Evolutionary conservation across 2,797 vertebrate genomes (phyloP).

Genomic region (Bufotes viridis): DNA sequence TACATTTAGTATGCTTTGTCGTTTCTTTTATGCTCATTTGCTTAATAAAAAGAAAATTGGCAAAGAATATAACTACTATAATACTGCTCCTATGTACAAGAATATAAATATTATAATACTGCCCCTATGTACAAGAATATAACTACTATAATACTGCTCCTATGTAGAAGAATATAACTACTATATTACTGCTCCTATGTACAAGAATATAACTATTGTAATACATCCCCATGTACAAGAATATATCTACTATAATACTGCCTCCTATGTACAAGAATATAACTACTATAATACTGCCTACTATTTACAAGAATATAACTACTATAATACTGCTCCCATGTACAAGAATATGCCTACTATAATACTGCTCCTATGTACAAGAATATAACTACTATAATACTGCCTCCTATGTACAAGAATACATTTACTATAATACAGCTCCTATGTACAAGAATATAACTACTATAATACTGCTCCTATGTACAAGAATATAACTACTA

Average conservation of each 20-base stretch:
- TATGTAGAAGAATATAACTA: neutral
- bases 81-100: neutral
- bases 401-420: neutral
- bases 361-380: neutral
- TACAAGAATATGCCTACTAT: slow-evolving; percentile 4
- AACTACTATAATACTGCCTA: neutral
- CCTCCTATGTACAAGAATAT: neutral
- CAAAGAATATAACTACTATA: too few relatives aligned
- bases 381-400: slow-evolving; percentile 2
- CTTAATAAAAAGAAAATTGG: too few relatives aligned
- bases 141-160: slow-evolving; percentile 7
- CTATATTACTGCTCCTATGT: slow-evolving; percentile 3
- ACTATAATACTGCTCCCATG: slow-evolving; percentile 5
- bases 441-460: slow-evolving; percentile 4
- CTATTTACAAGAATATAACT: neutral
- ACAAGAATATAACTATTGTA: slow-evolving; percentile 7
- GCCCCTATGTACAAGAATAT: neutral
- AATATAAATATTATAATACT: slow-evolving; percentile 8
- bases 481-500: slow-evolving; percentile 5
- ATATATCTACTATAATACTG: slow-evolving; percentile 9
- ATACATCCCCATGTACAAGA: neutral
- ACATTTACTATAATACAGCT: neutral
- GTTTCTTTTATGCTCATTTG: too few relatives aligned
- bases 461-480: slow-evolving; percentile 1
- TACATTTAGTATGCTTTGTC: too few relatives aligned